Percentiles rank a stretch among this genome's conserved stretches.
These are phyloP conservation scores for Schizothorax lantsangensis DNA, from an alignment of 2,797 vertebrate genomes.

Conservation along the genomic window DNA sequence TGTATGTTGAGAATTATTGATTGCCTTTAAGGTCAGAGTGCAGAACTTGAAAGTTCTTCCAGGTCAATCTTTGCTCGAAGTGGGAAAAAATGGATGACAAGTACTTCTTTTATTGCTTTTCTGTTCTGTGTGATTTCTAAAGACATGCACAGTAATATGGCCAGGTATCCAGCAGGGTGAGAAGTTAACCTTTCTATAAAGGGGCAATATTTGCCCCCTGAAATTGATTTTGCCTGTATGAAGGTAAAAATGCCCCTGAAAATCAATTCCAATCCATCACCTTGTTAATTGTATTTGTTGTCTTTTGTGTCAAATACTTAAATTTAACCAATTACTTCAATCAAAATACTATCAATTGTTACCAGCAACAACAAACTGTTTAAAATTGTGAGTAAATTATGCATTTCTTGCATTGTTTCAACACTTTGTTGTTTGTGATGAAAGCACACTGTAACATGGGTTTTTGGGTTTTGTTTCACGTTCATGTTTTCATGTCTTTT, in stretches of 20 bases:
- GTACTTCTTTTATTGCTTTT: neutral
- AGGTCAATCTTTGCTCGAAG: neutral
- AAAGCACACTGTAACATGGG: too few species aligned
- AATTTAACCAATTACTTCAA: neutral
- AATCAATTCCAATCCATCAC: neutral
- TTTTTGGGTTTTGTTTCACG: too few species aligned
- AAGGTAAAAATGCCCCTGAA: neutral
- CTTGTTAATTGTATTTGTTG: neutral
- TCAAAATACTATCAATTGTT: neutral
- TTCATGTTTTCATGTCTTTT: too few species aligned
- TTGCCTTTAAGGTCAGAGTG: neutral
- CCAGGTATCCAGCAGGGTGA: neutral
- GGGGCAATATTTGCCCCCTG: too few species aligned
- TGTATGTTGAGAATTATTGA: conserved; percentile 29
- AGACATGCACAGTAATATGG: neutral
- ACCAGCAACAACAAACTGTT: neutral
- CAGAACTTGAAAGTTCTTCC: neutral
- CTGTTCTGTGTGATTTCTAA: neutral
- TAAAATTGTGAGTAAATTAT: too few species aligned
- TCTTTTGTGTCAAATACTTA: neutral
- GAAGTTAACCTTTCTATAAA: neutral
- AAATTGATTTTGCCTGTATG: neutral
- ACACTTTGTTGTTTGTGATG: too few species aligned
- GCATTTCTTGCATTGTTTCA: too few species aligned
- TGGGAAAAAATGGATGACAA: neutral